A percentile compares a stretch with the other conserved stretches of the same genome.
Conservation (phyloP, 2,797 vertebrate species). For the Sandelia bainsii region DNA sequence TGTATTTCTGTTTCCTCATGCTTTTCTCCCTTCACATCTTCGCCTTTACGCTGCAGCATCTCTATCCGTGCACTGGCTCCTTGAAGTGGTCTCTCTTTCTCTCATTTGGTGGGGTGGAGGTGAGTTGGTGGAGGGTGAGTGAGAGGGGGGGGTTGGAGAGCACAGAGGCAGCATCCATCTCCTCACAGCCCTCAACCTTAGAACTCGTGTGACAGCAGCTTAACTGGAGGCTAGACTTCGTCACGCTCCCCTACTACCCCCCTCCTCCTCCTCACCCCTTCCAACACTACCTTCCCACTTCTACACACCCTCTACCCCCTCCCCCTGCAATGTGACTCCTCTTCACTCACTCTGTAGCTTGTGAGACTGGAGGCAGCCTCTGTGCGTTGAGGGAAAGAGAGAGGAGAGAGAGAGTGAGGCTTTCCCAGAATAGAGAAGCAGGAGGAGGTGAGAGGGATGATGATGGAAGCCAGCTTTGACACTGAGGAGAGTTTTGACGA, state of each 20-base stretch:
- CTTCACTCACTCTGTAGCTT: conserved; percentile 70
- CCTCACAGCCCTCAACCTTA: conserved; percentile 48
- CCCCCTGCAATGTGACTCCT: conserved; percentile 63
- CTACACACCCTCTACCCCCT: neutral
- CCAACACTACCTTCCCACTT: conserved; percentile 33
- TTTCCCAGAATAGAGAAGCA: conserved; percentile 71
- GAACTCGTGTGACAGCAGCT: conserved; percentile 72
- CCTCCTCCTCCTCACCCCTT: conserved; percentile 24
- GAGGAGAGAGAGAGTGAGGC: conserved; percentile 42
- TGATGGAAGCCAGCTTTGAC: conserved; percentile 88
- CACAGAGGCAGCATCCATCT: conserved; percentile 29
- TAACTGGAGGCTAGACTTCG: conserved; percentile 65
- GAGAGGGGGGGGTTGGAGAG: neutral
- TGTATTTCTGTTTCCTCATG: conserved; percentile 13
- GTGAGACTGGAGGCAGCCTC: conserved; percentile 67
- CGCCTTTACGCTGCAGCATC: conserved; percentile 22
- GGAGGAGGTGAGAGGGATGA: conserved; percentile 73
- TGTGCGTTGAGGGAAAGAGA: conserved; percentile 45
- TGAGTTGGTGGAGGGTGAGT: neutral
- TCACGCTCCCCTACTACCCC: conserved; percentile 56
- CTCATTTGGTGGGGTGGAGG: conserved; percentile 17
- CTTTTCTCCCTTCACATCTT: neutral
- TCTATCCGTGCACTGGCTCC: conserved; percentile 33
- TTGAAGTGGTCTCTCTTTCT: conserved; percentile 9
- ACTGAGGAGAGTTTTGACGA: conserved; percentile 92